phyloP scores from a whole-genome alignment of 2,797 vertebrate species.

The Lagorchestes hirsutus region DNA sequence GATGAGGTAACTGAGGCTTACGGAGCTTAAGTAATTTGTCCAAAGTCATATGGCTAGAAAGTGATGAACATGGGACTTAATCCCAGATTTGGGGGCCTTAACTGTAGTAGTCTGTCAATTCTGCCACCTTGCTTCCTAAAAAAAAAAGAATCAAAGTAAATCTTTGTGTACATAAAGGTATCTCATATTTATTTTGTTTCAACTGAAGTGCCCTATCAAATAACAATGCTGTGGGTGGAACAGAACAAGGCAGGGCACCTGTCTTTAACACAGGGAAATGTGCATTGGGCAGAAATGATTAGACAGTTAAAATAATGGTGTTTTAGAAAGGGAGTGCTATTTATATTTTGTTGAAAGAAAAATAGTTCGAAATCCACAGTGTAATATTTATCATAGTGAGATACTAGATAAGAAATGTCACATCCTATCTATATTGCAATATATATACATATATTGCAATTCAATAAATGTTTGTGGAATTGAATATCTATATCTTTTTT shows the following conservation, averaged over 20 bases:
- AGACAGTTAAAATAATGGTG: neutral
- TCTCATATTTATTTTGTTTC: constrained; percentile 12
- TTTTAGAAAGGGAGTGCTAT: neutral
- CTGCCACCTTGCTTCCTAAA: neutral
- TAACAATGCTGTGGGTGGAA: neutral
- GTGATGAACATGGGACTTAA: neutral
- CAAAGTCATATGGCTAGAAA: neutral
- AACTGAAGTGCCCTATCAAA: constrained; percentile 27
- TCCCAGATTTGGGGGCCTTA: neutral
- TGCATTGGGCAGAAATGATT: neutral
- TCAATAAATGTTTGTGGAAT: neutral
- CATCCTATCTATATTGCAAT: neutral
- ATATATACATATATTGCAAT: neutral
- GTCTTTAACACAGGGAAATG: neutral
- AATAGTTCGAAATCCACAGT: neutral
- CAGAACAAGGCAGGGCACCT: constrained; percentile 1
- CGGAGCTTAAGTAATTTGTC: neutral
- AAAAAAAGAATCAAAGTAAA: neutral
- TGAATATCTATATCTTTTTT: neutral
- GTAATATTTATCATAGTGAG: neutral
- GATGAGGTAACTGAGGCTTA: neutral
- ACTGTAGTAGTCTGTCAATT: neutral
- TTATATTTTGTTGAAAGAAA: constrained; percentile 20
- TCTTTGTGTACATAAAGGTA: neutral
- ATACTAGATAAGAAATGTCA: neutral